Evolutionary conservation across 2,113 vertebrate species (phyloP).

Genomic region (Rafetus swinhoei): DNA sequence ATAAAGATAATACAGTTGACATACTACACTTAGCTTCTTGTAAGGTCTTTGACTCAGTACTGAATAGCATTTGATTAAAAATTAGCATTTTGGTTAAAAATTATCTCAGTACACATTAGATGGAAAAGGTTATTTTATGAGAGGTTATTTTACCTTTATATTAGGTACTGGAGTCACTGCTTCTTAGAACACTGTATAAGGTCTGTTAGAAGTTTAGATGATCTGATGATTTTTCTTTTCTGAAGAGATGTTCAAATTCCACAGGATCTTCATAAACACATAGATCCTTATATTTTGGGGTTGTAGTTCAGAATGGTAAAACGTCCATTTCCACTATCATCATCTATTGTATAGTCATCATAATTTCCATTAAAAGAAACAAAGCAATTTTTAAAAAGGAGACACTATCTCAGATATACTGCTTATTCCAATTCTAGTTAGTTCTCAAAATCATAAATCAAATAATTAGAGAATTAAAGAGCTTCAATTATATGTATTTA

Average conservation of each 20-base stretch:
- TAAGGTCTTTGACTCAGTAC: not conserved
- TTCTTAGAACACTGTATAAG: not conserved
- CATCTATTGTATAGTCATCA: not conserved
- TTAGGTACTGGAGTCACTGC: not conserved
- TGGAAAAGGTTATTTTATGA: not conserved
- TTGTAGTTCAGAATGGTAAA: not conserved
- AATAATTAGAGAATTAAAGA: slow-evolving; percentile 27
- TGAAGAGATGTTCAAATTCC: not conserved
- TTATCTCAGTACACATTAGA: not conserved
- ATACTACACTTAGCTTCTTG: not conserved
- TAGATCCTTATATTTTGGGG: not conserved
- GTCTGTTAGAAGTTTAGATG: not conserved
- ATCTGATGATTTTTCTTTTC: not conserved
- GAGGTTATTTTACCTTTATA: not conserved
- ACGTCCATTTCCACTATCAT: not conserved
- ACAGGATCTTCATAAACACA: not conserved
- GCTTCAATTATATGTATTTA: not conserved
- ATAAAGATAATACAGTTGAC: not conserved
- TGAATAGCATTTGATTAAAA: too few species aligned
- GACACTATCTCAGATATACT: not conserved
- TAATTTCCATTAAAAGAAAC: slow-evolving; percentile 11
- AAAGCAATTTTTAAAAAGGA: not conserved
- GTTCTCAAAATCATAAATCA: slow-evolving; percentile 11
- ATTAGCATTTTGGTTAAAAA: too few species aligned
- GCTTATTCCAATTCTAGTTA: slow-evolving; percentile 16